Evolutionary conservation across 1,140 invertebrate genomes (phyloP).

Genomic region (Lutraria rhynchaena): DNA sequence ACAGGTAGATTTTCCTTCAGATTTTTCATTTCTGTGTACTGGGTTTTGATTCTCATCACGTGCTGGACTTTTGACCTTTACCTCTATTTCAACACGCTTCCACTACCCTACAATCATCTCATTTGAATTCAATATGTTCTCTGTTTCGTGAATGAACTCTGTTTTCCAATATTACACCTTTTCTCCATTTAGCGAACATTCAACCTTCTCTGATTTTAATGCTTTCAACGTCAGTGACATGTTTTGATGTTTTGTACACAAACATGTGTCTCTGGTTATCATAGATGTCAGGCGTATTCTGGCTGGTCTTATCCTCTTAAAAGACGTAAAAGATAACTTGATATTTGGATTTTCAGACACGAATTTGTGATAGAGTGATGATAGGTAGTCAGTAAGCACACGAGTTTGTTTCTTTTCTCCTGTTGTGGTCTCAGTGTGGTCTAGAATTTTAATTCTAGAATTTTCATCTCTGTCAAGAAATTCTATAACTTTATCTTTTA

Average conservation of each 20-base stretch:
- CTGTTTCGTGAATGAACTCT: conserved; percentile 4
- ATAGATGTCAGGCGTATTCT: conserved; percentile 12
- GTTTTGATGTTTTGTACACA: conserved; percentile 57
- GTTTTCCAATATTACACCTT: conserved; percentile 13
- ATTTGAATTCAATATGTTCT: not conserved
- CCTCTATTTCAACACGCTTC: conserved; percentile 38
- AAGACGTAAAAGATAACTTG: conserved; percentile 43
- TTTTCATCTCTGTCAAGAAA: conserved; percentile 57
- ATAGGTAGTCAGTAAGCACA: conserved; percentile 46
- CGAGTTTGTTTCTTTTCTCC: conserved; percentile 23
- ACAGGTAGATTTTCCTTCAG: conserved; percentile 55
- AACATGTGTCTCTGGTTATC: conserved; percentile 38
- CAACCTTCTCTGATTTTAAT: conserved; percentile 6
- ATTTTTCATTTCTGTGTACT: conserved; percentile 43
- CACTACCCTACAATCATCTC: conserved; percentile 21
- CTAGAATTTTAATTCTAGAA: conserved; percentile 21
- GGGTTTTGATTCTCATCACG: conserved; percentile 42
- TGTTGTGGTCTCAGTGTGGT: conserved; percentile 18
- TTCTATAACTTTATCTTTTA: too few relatives aligned
- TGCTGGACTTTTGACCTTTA: conserved; percentile 28
- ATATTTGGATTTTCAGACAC: conserved; percentile 41
- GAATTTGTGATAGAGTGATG: too few relatives aligned
- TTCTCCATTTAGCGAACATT: conserved; percentile 21
- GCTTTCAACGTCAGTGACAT: conserved; percentile 43
- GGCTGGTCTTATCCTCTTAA: conserved; percentile 21